phyloP scores from a whole-genome alignment of 2,113 vertebrate genomes.

The Oophaga pumilio region DNA sequence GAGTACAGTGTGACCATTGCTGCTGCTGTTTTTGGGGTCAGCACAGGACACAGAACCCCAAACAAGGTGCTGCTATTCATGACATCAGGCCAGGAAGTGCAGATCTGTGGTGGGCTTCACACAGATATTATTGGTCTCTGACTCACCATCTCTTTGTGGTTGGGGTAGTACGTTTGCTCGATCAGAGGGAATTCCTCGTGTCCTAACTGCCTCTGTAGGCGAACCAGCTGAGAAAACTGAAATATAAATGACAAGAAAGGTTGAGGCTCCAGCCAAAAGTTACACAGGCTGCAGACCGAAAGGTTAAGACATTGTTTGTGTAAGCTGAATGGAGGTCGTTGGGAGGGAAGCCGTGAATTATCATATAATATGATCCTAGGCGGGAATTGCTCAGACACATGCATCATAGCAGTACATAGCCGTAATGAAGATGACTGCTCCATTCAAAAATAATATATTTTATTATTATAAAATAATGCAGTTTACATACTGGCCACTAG shows the following conservation, averaged over 20 bases:
- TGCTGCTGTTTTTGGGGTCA: slow-evolving; percentile 2
- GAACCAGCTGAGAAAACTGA: slow-evolving; percentile 89
- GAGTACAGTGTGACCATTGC: neutral
- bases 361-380: neutral
- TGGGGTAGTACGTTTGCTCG: slow-evolving; percentile 90
- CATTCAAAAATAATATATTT: neutral
- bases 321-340: neutral
- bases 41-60: neutral
- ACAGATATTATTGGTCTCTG: neutral
- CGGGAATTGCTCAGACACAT: neutral
- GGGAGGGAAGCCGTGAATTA: neutral
- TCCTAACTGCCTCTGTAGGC: slow-evolving; percentile 82
- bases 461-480: neutral
- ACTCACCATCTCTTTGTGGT: slow-evolving; percentile 92
- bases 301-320: neutral
- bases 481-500: neutral
- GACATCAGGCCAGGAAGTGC: neutral
- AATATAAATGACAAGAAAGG: slow-evolving; percentile 19
- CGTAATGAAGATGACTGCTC: neutral
- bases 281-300: neutral
- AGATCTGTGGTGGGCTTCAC: neutral
- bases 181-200: slow-evolving; percentile 88
- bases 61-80: neutral
- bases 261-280: no score
- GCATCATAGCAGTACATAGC: neutral